Evolutionary conservation across 1,140 invertebrate species (phyloP).

Genomic region (Rhagoletis pomonella): DNA sequence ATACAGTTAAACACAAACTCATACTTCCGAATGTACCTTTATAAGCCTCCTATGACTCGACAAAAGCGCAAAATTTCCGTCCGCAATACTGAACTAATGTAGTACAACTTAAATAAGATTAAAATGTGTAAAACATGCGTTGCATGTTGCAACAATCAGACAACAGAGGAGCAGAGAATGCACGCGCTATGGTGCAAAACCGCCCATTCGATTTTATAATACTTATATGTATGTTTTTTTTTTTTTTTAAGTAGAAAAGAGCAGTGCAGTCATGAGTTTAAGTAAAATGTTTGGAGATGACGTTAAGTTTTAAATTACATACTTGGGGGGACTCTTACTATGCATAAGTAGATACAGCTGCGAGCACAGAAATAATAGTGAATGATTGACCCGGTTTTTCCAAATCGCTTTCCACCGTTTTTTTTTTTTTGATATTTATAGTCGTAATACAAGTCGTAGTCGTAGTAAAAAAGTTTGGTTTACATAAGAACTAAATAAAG

Average conservation of each 20-base stretch:
- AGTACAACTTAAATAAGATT: conserved; percentile 34
- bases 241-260: neutral
- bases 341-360: no score
- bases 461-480: no score
- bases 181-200: neutral
- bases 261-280: neutral
- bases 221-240: neutral
- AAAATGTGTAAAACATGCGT: neutral
- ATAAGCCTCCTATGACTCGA: no score
- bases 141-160: neutral
- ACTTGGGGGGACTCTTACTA: neutral
- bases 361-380: no score
- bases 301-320: neutral
- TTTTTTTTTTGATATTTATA: no score
- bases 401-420: no score
- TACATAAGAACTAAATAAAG: no score
- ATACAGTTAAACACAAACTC: no score
- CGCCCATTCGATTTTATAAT: neutral
- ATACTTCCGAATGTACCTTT: no score
- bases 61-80: neutral
- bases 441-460: no score
- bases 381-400: no score
- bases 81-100: conserved; percentile 5
- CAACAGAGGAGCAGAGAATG: no score
- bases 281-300: neutral